These are phyloP conservation scores for Orchesella flavescens DNA, from an alignment of 2,888 invertebrate genomes.

Conservation along the genomic window DNA sequence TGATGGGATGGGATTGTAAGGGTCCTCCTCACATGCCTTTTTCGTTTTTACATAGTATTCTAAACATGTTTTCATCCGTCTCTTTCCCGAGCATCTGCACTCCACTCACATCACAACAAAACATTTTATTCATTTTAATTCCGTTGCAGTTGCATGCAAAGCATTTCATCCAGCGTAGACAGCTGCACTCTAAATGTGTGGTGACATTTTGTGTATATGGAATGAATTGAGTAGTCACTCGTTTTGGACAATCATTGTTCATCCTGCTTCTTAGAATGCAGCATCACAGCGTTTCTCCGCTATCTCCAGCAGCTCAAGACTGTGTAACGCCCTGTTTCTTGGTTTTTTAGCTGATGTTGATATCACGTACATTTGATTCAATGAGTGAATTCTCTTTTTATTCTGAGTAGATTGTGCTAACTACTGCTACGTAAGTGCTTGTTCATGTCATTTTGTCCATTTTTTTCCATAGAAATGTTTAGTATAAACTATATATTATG, in stretches of 20 bases:
- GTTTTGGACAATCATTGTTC: background rate
- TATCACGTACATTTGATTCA: background rate
- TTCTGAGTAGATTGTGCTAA: background rate
- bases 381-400: background rate
- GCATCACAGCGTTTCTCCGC: background rate
- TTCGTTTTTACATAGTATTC: background rate
- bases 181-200: background rate
- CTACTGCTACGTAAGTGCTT: background rate
- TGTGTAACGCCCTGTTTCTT: background rate
- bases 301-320: background rate
- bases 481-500: background rate
- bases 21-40: background rate
- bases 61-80: background rate
- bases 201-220: background rate
- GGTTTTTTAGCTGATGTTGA: background rate
- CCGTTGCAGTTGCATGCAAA: background rate
- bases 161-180: background rate
- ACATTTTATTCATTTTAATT: background rate
- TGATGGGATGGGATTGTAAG: too few species aligned
- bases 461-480: background rate
- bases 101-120: background rate
- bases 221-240: background rate
- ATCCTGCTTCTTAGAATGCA: background rate
- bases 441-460: background rate
- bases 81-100: background rate